These are phyloP conservation scores for Prunella himalayana DNA, from an alignment of 2,113 vertebrate species.

Conservation along the genomic window DNA sequence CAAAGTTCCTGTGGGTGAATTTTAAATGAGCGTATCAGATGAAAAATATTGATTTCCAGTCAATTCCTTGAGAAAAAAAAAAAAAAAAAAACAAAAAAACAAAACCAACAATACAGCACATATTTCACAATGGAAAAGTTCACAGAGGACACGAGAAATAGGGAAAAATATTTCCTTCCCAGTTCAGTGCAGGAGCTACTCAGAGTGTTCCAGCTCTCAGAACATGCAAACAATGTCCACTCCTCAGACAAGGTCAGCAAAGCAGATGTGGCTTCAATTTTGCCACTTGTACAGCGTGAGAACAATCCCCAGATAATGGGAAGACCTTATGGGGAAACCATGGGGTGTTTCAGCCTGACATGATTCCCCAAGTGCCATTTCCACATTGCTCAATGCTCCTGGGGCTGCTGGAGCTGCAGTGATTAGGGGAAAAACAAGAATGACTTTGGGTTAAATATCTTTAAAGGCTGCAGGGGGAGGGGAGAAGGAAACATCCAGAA, in stretches of 20 bases:
- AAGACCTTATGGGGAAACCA: constrained; percentile 39
- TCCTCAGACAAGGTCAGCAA: constrained; percentile 14
- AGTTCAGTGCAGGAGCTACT: neutral
- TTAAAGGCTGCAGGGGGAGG: neutral
- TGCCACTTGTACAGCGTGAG: neutral
- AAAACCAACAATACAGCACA: neutral
- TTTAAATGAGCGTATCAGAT: neutral
- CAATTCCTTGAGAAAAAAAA: neutral
- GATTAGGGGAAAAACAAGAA: neutral
- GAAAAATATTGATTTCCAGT: neutral
- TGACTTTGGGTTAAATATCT: neutral
- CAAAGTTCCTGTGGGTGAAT: neutral
- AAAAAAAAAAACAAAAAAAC: neutral
- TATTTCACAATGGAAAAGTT: constrained; percentile 3
- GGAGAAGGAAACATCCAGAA: neutral
- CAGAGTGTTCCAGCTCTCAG: neutral
- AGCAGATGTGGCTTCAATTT: constrained; percentile 46
- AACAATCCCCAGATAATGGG: constrained; percentile 42
- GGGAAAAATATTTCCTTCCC: constrained; percentile 32
- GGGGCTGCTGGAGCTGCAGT: neutral
- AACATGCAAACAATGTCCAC: neutral
- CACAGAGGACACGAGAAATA: constrained; percentile 35
- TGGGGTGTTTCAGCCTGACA: neutral
- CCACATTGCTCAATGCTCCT: constrained; percentile 24
- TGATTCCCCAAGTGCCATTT: neutral